Percentiles rank a stretch among this genome's conserved stretches.
Conservation (phyloP, 35 echinoderm and acorn worm genomes). For the Eucidaris tribuloides region DNA sequence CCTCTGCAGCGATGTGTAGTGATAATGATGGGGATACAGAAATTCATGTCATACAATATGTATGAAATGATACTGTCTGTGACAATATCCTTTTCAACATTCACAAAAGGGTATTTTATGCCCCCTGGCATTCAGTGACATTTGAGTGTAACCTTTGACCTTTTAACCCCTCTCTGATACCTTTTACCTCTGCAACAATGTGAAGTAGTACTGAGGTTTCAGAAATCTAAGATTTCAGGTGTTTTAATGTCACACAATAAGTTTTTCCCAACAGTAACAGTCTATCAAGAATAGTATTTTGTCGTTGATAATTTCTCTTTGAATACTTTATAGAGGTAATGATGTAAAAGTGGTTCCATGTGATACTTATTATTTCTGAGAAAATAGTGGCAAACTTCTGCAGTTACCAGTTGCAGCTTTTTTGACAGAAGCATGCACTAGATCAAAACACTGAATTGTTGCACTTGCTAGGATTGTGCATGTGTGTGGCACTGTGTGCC, state of each 20-base stretch:
- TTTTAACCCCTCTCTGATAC: not conserved
- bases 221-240: not conserved
- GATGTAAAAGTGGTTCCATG: too few relatives aligned
- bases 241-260: not conserved
- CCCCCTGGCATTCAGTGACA: not conserved
- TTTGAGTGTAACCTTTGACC: not conserved
- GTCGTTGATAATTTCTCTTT: too few relatives aligned
- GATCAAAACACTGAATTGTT: too few relatives aligned
- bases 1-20: not conserved
- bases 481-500: too few relatives aligned
- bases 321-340: too few relatives aligned
- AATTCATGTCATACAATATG: not conserved
- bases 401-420: too few relatives aligned
- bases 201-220: not conserved
- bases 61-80: not conserved
- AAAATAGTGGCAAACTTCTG: too few relatives aligned
- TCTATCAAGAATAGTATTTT: too few relatives aligned
- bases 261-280: too few relatives aligned
- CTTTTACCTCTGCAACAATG: not conserved
- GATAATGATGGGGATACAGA: not conserved
- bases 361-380: too few relatives aligned
- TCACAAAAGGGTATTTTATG: not conserved
- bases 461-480: too few relatives aligned
- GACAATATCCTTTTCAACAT: slow-evolving; percentile 88
- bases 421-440: too few relatives aligned